phyloP scores from a whole-genome alignment of 2,888 invertebrate genomes.

The Spodoptera picta region DNA sequence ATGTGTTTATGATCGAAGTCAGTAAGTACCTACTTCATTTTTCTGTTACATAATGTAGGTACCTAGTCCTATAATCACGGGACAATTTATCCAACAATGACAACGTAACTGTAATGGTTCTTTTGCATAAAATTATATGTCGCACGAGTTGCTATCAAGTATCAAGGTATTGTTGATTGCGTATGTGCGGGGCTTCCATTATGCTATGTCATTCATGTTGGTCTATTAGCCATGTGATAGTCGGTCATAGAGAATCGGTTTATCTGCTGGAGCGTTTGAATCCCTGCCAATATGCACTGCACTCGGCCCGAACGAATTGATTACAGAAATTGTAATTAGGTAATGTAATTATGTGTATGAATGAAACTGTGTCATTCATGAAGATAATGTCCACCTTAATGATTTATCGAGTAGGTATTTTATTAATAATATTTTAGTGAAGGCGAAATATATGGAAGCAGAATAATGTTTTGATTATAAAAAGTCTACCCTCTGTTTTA shows the following conservation, averaged over 20 bases:
- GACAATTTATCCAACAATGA: too few species aligned
- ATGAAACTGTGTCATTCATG: slow-evolving; percentile 44
- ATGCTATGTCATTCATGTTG: slow-evolving; percentile 70
- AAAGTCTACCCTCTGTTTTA: too few species aligned
- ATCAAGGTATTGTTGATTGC: slow-evolving; percentile 67
- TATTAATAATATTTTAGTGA: too few species aligned
- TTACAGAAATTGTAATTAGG: slow-evolving; percentile 47
- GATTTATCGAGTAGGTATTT: background rate
- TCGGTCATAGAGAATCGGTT: slow-evolving; percentile 52
- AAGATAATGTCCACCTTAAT: background rate
- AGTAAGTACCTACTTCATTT: too few species aligned
- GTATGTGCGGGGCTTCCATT: slow-evolving; percentile 69
- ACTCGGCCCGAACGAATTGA: slow-evolving; percentile 44
- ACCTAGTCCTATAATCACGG: slow-evolving; percentile 29
- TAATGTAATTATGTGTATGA: slow-evolving; percentile 36
- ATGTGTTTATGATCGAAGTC: too few species aligned
- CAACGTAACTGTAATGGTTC: slow-evolving; percentile 38
- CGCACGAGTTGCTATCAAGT: slow-evolving; percentile 63
- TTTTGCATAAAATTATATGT: slow-evolving; percentile 63
- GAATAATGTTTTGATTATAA: too few species aligned
- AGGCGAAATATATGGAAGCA: too few species aligned
- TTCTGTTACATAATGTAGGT: too few species aligned
- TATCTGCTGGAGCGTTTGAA: slow-evolving; percentile 54
- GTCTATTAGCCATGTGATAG: slow-evolving; percentile 48
- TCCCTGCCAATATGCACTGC: slow-evolving; percentile 51